These are phyloP conservation scores for Philopedon plagiatum DNA, from an alignment of 2,888 invertebrate genomes.

Conservation along the genomic window DNA sequence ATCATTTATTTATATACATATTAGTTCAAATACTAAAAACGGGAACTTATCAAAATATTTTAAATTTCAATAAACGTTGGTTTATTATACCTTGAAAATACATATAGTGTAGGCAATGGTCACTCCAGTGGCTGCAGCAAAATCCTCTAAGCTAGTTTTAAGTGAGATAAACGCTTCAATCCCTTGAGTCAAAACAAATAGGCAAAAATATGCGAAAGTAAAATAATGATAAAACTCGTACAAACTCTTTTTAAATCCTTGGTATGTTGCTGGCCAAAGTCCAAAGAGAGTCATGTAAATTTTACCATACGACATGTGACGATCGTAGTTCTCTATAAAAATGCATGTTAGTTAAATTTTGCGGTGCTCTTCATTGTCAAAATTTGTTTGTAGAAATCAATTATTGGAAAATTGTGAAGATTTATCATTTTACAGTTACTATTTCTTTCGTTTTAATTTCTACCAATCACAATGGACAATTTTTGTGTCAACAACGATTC, in stretches of 20 bases:
- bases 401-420: too few relatives aligned
- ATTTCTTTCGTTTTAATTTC: too few relatives aligned
- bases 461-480: too few relatives aligned
- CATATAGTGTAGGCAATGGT: neutral
- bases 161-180: neutral
- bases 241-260: neutral
- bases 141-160: neutral
- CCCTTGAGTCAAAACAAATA: slow-evolving; percentile 11
- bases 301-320: slow-evolving; percentile 13
- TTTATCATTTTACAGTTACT: too few relatives aligned
- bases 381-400: too few relatives aligned
- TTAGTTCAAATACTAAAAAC: too few relatives aligned
- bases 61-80: too few relatives aligned
- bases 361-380: neutral
- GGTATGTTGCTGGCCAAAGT: slow-evolving; percentile 18
- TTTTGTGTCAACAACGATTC: too few relatives aligned
- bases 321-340: neutral
- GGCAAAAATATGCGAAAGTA: slow-evolving; percentile 1
- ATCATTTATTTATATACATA: too few relatives aligned
- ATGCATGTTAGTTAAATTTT: neutral
- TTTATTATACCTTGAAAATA: slow-evolving; percentile 14
- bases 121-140: slow-evolving; percentile 1
- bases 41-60: too few relatives aligned
- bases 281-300: slow-evolving; percentile 22
- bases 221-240: slow-evolving; percentile 13